Evolutionary conservation across 2,797 vertebrate species (phyloP), one percentile per base, ranked within the genome.

Genomic region (Pteronotus mesoamericanus): DNA sequence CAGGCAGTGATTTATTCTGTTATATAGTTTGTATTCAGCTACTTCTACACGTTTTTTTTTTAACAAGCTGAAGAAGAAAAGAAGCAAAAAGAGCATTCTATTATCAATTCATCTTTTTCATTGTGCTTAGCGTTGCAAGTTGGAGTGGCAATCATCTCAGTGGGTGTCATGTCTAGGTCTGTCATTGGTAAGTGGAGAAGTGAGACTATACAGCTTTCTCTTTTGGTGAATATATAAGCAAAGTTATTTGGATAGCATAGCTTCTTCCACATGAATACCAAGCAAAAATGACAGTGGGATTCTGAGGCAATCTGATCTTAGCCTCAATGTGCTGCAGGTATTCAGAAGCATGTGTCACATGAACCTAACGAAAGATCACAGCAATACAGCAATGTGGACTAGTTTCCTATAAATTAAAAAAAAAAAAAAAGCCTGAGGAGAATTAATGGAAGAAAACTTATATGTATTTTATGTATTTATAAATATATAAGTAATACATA

Each of bases 261-360:
- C 34, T 24, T n/a, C 84, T 94, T 97, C 78, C 93, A 74, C 93
- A 57, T 80, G 32, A 96, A 82, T 34, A 26, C 26, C 29, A 57
- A 89, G 74, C 85, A n/a, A 39, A 97, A 78, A 80, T 32, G 1
- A 32, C 39, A 93, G 42, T 66, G 69, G 3, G 2, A 2, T 93
- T 97, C 48, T 74, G 29, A 94, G 75, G 26, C 88, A 64, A 79
- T 74, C 44, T 48, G 44, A 68, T 91, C 77, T 37, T 32, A n/a
- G 21, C 46, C 48, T 93, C 46, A 83, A 84, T 89, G 48, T 86
- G 89, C 89, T 84, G 21, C 1, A 61, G 21, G 48, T 94, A 42
- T 83, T 96, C 19, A n/a, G 57, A 94, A 94, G 46, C 61, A 85
- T 21, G 5, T 57, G 6, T 68, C 29, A 48, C 18, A 16, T 32